Conservation (phyloP, 2,888 invertebrate species). For the Mythimna lalbum region DNA sequence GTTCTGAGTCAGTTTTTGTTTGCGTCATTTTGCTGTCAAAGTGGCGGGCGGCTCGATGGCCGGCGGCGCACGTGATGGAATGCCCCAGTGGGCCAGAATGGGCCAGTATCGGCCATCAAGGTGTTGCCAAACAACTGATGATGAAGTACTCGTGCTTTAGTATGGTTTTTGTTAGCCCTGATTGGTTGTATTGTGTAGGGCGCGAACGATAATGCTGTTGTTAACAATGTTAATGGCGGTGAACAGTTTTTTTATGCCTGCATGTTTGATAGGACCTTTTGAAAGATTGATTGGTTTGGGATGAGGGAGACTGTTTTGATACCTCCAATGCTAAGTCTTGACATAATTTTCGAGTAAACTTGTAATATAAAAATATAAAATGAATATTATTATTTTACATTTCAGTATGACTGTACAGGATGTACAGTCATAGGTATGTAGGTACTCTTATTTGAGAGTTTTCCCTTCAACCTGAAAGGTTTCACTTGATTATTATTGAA, state of each 20-base stretch:
- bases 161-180: slow-evolving; percentile 65
- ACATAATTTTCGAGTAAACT: too few species aligned
- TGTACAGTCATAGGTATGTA: too few species aligned
- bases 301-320: slow-evolving; percentile 11
- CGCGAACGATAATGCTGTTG: slow-evolving; percentile 61
- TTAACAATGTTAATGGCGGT: slow-evolving; percentile 61
- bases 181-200: slow-evolving; percentile 76
- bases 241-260: slow-evolving; percentile 39
- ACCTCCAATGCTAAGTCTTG: too few species aligned
- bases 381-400: too few species aligned
- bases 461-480: too few species aligned
- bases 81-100: slow-evolving; percentile 62
- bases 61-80: slow-evolving; percentile 77
- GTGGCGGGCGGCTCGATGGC: slow-evolving; percentile 59
- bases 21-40: slow-evolving; percentile 75
- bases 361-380: too few species aligned
- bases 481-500: too few species aligned
- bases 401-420: too few species aligned
- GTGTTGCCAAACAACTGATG: slow-evolving; percentile 73
- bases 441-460: too few species aligned
- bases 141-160: slow-evolving; percentile 60
- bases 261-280: slow-evolving; percentile 47
- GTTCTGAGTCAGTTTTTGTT: slow-evolving; percentile 66
- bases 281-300: slow-evolving; percentile 48
- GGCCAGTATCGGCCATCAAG: slow-evolving; percentile 49